These are phyloP conservation scores for Bimastos eiseni DNA, from an alignment of 2,888 invertebrate species.

Conservation along the genomic window DNA sequence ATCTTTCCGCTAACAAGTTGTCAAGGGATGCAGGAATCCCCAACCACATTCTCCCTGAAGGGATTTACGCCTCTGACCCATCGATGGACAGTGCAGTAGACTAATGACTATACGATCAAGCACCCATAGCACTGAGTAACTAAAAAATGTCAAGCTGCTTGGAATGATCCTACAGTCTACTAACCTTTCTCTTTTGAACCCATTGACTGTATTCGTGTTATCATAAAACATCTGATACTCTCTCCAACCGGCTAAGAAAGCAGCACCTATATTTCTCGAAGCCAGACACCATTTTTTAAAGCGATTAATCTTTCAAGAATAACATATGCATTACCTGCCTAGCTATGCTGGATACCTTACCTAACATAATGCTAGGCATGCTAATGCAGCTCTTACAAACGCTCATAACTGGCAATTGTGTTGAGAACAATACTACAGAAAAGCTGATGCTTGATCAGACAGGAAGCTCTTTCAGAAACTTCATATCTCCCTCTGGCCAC, in stretches of 20 bases:
- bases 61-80: too few relatives aligned
- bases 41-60: too few relatives aligned
- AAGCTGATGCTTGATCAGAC: not conserved
- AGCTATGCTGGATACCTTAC: not conserved
- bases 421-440: not conserved
- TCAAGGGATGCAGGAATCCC: too few relatives aligned
- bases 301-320: not conserved
- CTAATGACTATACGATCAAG: too few relatives aligned
- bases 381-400: not conserved
- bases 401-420: not conserved
- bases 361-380: not conserved
- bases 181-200: too few relatives aligned
- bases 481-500: not conserved
- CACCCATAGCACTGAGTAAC: too few relatives aligned
- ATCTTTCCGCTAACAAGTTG: too few relatives aligned
- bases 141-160: too few relatives aligned
- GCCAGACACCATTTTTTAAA: slow-evolving; percentile 13
- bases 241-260: not conserved
- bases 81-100: too few relatives aligned
- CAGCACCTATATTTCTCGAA: not conserved
- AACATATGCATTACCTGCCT: not conserved
- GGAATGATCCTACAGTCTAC: too few relatives aligned
- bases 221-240: not conserved
- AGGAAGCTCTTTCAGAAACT: not conserved
- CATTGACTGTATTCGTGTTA: too few relatives aligned